Evolutionary conservation across 2,888 invertebrate genomes (phyloP), one percentile per base, ranked within the genome.

Genomic region (Himalopsyche anomala): DNA sequence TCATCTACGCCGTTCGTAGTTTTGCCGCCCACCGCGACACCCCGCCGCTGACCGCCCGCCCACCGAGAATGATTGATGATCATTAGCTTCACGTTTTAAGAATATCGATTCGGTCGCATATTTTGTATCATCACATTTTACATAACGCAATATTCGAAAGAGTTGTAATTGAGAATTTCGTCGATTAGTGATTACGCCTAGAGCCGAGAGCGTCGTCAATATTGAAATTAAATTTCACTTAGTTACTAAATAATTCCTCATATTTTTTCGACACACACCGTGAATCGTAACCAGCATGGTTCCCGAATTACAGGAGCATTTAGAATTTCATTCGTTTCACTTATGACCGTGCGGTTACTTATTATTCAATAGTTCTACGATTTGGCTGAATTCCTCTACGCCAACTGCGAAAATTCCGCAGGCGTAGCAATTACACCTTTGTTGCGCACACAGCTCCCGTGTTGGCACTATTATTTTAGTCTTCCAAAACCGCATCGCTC

Each of bases 61-160:
- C 54, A n/a, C 79, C 81, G 56, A 12, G 54, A 54, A 87, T 87
- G 87, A 87, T 87, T 86, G 87, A 87, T 86, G 87, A 87, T 87
- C 84, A 87, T 87, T 87, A 84, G 87, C 86, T 84, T 80, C 84
- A 55, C 56, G 80, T 62, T 62, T 62, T 62, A 28, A 62, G 62
- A 19, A 62, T 62, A 62, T 62, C 62, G 19, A 62, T 19, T 62
- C 28, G 62, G 62, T 9, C 19, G 62, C 62, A 19, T 19, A 19
- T 62, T 62, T 62, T 19, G 11, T 62, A 19, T 8, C 28, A 19
- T 62, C 19, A 19, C 62, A 19, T 28, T n/a, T 62, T 62, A 51
- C 51, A 15, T 15, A 51, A 51, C 62, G 9, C 6, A 19, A 28
- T 62, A 19, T 5, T 8, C 4, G 56, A 5, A 56, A 56, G 56